A percentile compares a stretch with the other conserved stretches of the same genome.
Conservation (phyloP, 2,113 vertebrate genomes). For the Greenwoodochromis staneri region DNA sequence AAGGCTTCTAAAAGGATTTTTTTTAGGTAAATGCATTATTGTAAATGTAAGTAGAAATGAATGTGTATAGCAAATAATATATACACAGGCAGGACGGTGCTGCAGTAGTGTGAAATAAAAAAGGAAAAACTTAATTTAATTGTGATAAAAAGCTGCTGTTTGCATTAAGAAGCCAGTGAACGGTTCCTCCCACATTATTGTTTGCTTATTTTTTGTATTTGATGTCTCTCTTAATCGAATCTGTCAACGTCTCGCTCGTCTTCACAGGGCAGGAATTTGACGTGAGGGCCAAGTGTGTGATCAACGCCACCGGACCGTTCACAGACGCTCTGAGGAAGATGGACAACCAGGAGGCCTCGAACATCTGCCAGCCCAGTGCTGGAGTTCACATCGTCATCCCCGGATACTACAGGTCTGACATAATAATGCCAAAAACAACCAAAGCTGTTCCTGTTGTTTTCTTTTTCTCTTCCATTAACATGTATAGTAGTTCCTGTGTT, state of each 20-base stretch:
- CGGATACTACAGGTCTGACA: conserved; percentile 88
- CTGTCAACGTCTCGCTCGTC: not conserved
- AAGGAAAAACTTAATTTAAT: not conserved
- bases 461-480: not conserved
- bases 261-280: conserved; percentile 86
- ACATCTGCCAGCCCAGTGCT: conserved; percentile 94
- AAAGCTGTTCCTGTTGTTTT: not conserved
- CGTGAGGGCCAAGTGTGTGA: conserved; percentile 93
- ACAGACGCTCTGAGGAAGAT: conserved; percentile 93
- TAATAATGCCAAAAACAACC: not conserved
- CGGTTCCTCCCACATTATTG: not conserved
- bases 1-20: not conserved
- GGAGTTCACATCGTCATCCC: conserved; percentile 98
- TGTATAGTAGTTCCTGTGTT: not conserved
- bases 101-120: not conserved
- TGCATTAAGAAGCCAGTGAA: not conserved
- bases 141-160: not conserved
- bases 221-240: not conserved
- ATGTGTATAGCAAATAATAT: not conserved
- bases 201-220: not conserved
- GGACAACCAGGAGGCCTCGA: conserved; percentile 77
- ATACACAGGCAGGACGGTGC: not conserved
- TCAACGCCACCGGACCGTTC: conserved; percentile 97
- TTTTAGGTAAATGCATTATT: not conserved
- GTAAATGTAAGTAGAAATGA: not conserved